Base-by-base conservation (phyloP, 1,140 invertebrate species). In the Lepidurus packardi region DNA sequence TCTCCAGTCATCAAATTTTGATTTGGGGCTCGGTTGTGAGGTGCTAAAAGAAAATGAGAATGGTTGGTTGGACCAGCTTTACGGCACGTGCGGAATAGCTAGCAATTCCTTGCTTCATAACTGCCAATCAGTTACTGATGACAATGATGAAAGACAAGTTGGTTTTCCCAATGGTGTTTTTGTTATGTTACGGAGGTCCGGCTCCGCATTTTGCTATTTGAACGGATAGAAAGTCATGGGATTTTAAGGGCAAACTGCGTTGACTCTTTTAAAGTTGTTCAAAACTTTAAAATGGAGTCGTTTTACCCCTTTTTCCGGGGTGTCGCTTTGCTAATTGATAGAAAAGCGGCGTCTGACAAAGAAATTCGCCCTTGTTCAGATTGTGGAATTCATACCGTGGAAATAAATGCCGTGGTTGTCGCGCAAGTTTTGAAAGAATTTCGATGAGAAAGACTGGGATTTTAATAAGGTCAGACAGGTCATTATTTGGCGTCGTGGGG, bases 261-360 rank as follows among this genome's bases (percentile, higher is more conserved):
- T 34, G 34, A 34, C 34, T 34, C 34, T 34, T 34, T 34, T 4
- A 4, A 65, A 13, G 21, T 1, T n/a, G 0, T 1, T n/a, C 7
- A 65, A 65, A 65, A 65, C 53, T 65, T 65, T 21, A 65, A 65
- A 13, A n/a, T 65, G 53, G 53, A 65, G 53, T 65, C 16, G 53
- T 65, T 65, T 65, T 65, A 65, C 53, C 53, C 53, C 13, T 65
- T 34, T 65, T 65, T 65, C 53, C 53, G 53, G 53, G 53, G 53
- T 65, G 53, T 65, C 53, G 21, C 53, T n/a, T 65, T 65, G 53
- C 53, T 65, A 65, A 65, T 65, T 65, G 53, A 21, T 16, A 65
- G 21, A 16, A 65, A 65, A 34, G 34, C 34, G 34, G 53, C 10
- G 53, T 65, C 5, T 13, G 53, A 16, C 5, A 21, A 65, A 65